Conservation (phyloP, 2,888 invertebrate genomes). For the Litoditis marina region DNA sequence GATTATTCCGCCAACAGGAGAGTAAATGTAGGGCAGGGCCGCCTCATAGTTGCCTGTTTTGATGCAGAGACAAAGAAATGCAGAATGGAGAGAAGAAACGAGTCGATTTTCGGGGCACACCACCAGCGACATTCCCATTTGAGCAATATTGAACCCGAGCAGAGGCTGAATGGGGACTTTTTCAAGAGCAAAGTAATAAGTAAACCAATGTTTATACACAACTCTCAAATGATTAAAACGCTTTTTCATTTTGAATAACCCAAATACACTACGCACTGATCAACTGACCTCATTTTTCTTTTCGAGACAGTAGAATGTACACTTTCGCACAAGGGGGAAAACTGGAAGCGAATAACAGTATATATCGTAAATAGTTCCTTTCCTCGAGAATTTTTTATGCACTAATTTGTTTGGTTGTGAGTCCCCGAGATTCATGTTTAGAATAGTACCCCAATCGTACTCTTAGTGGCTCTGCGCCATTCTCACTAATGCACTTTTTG, state of each 20-base stretch:
- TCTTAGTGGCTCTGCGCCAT: too few relatives aligned
- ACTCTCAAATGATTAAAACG: too few relatives aligned
- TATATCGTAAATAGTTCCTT: background rate
- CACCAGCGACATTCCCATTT: background rate
- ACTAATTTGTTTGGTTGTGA: too few relatives aligned
- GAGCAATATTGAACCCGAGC: slow-evolving; percentile 2
- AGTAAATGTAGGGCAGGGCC: slow-evolving; percentile 6
- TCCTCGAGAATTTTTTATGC: too few relatives aligned
- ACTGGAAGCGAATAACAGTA: slow-evolving; percentile 20
- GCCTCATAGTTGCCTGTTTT: slow-evolving; percentile 6
- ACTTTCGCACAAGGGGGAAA: slow-evolving; percentile 27
- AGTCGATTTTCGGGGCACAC: background rate
- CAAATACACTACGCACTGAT: too few relatives aligned
- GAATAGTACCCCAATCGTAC: too few relatives aligned
- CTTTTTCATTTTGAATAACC: too few relatives aligned
- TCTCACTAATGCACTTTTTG: too few relatives aligned
- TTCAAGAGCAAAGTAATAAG: background rate
- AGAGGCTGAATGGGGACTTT: slow-evolving; percentile 4
- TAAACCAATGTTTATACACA: background rate
- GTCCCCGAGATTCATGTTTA: too few relatives aligned
- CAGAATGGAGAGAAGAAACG: slow-evolving; percentile 12
- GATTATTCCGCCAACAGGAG: slow-evolving; percentile 1
- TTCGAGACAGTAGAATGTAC: slow-evolving; percentile 27
- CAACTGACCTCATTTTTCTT: slow-evolving; percentile 24
- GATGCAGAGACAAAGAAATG: slow-evolving; percentile 3